phyloP scores from a whole-genome alignment of 2,113 vertebrate species.

The Oceanites oceanicus region DNA sequence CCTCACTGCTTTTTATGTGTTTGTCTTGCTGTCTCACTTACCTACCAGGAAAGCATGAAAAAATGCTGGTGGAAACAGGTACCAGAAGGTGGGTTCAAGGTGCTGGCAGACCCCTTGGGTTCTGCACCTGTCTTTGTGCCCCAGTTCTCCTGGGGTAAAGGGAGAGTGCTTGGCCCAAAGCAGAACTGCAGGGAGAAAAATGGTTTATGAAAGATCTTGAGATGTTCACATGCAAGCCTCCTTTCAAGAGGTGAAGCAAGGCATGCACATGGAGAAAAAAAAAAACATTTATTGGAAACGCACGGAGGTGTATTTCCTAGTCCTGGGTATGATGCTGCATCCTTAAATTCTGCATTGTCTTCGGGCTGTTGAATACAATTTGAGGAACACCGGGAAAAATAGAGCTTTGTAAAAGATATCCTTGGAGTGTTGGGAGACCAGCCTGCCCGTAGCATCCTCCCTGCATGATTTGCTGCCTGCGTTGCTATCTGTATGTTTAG shows the following conservation, averaged over 20 bases:
- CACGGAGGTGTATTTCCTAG: background rate
- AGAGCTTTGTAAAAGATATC: background rate
- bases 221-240: background rate
- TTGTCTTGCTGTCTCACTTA: background rate
- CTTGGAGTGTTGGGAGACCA: background rate
- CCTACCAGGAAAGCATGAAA: background rate
- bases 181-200: background rate
- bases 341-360: background rate
- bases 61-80: background rate
- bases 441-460: background rate
- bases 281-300: rapidly evolving
- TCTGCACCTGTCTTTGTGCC: background rate
- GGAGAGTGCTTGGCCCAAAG: background rate
- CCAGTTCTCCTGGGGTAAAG: background rate
- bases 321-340: background rate
- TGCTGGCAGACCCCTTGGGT: background rate
- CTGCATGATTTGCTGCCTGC: background rate
- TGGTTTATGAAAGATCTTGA: background rate
- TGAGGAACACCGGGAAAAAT: background rate
- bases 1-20: background rate
- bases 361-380: background rate
- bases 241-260: background rate
- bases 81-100: background rate
- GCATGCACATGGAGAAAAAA: too few species aligned
- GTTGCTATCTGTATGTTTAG: background rate